Evolutionary conservation across 1,140 invertebrate genomes (phyloP), one percentile per base, ranked within the genome.

Genomic region (Augochlora pura): DNA sequence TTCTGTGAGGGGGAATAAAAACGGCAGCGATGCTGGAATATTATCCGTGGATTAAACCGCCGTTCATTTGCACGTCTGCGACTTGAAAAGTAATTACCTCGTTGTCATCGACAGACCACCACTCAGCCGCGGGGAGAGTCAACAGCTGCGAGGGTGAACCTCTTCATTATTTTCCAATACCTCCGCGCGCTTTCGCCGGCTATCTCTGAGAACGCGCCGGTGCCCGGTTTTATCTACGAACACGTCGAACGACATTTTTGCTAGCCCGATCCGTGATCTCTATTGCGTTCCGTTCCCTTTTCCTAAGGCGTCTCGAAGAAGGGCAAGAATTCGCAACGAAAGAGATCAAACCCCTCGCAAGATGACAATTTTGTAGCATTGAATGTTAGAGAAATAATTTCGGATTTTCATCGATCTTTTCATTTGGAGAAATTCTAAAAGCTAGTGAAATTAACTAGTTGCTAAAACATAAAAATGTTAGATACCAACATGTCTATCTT

Each of bases 161-260:
- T 87, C 86, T 87, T 88, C 86, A 86, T 88, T 87, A 88, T 86
- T 88, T 88, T 87, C 81, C 86, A 85, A 88, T 88, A 87, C 75
- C 75, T 83, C 60, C 66, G 63, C 66, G 63, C 68, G 23, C 66
- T 77, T 60, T 59, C 66, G n/a, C 63, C 59, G 67, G 25, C 27
- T 83, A 86, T 83, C 84, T 83, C 82, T 14, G 57, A 23, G 67
- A 67, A 75, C 32, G 63, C 52, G 63, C 52, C 76, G 84, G 70
- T 16, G 25, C 16, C 16, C 49, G 27, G 63, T 76, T 78, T 82
- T 83, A 74, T 74, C 25, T 77, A 69, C 64, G 70, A n/a, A 63
- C 38, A 0, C 49, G 62, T n/a, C 25, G 42, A 49, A 71, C 80
- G 54, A 60, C 80, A 27, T 76, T 78, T 77, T 60, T 46, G 80